Base-by-base conservation (phyloP, 2,888 invertebrate genomes). In the Mythimna ferrago region DNA sequence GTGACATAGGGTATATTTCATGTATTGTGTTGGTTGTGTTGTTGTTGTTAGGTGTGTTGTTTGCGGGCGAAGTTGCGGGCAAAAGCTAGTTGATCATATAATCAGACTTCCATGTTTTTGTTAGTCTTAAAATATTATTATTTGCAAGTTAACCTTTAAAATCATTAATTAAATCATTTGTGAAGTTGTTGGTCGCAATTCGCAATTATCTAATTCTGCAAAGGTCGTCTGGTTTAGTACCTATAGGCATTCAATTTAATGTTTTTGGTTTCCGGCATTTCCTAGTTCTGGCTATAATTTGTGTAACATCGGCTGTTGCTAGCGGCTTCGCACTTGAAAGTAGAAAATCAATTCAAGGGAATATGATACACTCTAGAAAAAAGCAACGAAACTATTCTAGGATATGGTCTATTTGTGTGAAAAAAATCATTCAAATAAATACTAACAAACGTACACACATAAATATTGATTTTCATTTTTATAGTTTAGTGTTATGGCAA, bases 171-270 rank as follows among this genome's bases (percentile, higher is more conserved):
- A 16, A 48, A 38, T 44, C 32, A 21, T 5, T 2, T 26, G 7
- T 48, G 1, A 57, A 51, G 19, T 61, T 7, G 26, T 61, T 60
- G 54, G 71, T 48, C 44, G 60, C 44, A 76, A 26, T 73, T 44
- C 7, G 19, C 19, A 53, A 53, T n/a, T 9, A 73, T 2, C 2
- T 11, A 56, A 58, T 41, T 11, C 10, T 10, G 7, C 10, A 38
- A 77, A 73, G 70, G 69, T 53, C 10, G 70, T 78, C 71, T 38
- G 38, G n/a, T 48, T 44, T 26, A 0, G 0, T 44, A 14, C 54
- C 35, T 26, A 10, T 61, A 35, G 35, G 26, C 3, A 21, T 54
- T n/a, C 44, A 9, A 53, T 53, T 51, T 32, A 53, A 53, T 58
- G 26, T 38, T 41, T 51, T 57, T 38, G 3, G n/a, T 0, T 54